Conservation (phyloP, 2,113 vertebrate genomes). For the Thryonomys swinderianus region DNA sequence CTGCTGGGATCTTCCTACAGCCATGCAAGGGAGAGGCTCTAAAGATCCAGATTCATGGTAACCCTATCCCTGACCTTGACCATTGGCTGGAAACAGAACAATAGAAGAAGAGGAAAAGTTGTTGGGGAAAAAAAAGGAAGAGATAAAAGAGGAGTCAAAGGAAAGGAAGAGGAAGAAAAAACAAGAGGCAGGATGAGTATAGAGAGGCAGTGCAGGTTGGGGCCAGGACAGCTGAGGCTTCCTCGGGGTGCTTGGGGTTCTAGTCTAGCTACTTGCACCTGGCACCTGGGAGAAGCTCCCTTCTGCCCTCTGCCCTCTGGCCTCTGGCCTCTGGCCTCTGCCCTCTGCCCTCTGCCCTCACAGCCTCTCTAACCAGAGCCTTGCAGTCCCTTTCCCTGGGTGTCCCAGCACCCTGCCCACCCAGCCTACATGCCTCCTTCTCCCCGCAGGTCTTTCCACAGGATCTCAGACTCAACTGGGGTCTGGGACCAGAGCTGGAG, state of each 20-base stretch:
- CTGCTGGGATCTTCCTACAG: accelerated
- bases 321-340: background rate
- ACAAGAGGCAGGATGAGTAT: background rate
- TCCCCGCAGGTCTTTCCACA: background rate
- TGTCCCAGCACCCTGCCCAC: background rate
- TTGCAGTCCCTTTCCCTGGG: background rate
- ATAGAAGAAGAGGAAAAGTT: background rate
- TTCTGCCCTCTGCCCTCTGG: background rate
- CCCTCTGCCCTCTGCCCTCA: background rate
- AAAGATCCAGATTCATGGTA: background rate
- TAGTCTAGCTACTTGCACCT: accelerated
- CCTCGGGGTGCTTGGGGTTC: background rate
- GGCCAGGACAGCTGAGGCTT: too few species aligned
- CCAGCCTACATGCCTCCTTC: background rate
- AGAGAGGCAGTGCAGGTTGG: background rate
- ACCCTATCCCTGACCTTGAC: background rate
- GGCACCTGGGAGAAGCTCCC: too few species aligned
- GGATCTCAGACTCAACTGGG: background rate
- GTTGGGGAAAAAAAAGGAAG: background rate
- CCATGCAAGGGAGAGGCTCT: background rate
- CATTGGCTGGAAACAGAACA: background rate
- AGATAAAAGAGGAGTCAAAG: background rate
- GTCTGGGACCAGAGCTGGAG: background rate
- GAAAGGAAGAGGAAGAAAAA: background rate
- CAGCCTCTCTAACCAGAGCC: background rate